Conservation (phyloP, 1,140 invertebrate species). For the Orussus abietinus region DNA sequence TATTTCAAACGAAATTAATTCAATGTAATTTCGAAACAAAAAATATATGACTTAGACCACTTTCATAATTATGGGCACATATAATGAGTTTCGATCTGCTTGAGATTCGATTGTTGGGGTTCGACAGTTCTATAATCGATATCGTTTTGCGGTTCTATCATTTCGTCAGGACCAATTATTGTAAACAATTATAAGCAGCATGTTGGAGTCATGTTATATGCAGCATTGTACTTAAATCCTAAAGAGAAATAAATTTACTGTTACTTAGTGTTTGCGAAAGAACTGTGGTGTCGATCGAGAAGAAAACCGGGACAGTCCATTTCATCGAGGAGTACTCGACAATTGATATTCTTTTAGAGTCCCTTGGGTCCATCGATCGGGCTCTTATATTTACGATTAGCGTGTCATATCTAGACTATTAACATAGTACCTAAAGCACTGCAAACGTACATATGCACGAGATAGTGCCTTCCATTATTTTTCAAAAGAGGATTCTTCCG, state of each 20-base stretch:
- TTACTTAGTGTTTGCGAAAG: conserved; percentile 14
- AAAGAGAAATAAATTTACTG: conserved; percentile 13
- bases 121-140: too few relatives aligned
- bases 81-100: too few relatives aligned
- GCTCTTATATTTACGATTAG: too few relatives aligned
- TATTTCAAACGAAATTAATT: too few relatives aligned
- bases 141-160: conserved; percentile 29
- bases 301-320: neutral
- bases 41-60: too few relatives aligned
- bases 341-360: neutral
- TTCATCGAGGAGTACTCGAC: neutral
- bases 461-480: conserved; percentile 32
- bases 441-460: neutral
- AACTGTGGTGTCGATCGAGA: conserved; percentile 23
- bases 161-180: conserved; percentile 34
- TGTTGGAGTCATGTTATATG: conserved; percentile 26
- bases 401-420: neutral
- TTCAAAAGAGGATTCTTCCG: too few relatives aligned
- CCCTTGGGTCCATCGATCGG: neutral
- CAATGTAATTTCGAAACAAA: too few relatives aligned
- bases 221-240: conserved; percentile 35
- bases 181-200: conserved; percentile 30
- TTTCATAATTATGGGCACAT: too few relatives aligned
- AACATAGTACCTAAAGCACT: neutral
- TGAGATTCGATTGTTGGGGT: too few relatives aligned